These are phyloP conservation scores for Atherinomorus stipes DNA, from an alignment of 2,113 vertebrate species.

Conservation along the genomic window DNA sequence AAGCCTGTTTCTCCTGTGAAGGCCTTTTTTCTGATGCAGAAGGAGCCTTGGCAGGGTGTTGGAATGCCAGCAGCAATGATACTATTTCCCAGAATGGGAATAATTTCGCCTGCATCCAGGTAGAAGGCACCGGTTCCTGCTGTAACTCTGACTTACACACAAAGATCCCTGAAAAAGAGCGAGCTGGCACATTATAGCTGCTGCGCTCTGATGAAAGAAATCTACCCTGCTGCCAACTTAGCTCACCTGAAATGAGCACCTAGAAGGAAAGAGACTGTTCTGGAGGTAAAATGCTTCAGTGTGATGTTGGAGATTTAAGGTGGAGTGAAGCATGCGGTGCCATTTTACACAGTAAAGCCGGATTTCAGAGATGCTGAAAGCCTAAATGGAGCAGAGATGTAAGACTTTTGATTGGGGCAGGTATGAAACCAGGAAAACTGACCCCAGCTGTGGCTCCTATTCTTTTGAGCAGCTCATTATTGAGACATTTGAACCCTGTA, in stretches of 20 bases:
- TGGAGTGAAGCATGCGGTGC: conserved; percentile 40
- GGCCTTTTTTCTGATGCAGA: conserved; percentile 63
- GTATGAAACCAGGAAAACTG: conserved; percentile 37
- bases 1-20: conserved; percentile 74
- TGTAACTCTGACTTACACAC: conserved; percentile 51
- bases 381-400: conserved; percentile 36
- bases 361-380: conserved; percentile 43
- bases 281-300: conserved; percentile 46
- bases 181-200: conserved; percentile 54
- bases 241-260: conserved; percentile 71
- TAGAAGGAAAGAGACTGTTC: conserved; percentile 54
- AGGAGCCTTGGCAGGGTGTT: conserved; percentile 65
- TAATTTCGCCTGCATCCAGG: conserved; percentile 64
- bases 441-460: conserved; percentile 25
- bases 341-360: conserved; percentile 47
- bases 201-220: conserved; percentile 70
- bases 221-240: conserved; percentile 59
- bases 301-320: conserved; percentile 50
- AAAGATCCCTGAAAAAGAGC: conserved; percentile 59
- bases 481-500: conserved; percentile 16
- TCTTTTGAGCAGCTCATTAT: conserved; percentile 17
- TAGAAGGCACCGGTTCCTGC: conserved; percentile 47
- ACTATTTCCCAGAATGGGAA: conserved; percentile 74
- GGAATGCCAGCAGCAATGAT: conserved; percentile 64
- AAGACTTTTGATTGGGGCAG: conserved; percentile 62